Conservation (phyloP, 2,797 vertebrate species). For the Tympanoctomys barrerae region DNA sequence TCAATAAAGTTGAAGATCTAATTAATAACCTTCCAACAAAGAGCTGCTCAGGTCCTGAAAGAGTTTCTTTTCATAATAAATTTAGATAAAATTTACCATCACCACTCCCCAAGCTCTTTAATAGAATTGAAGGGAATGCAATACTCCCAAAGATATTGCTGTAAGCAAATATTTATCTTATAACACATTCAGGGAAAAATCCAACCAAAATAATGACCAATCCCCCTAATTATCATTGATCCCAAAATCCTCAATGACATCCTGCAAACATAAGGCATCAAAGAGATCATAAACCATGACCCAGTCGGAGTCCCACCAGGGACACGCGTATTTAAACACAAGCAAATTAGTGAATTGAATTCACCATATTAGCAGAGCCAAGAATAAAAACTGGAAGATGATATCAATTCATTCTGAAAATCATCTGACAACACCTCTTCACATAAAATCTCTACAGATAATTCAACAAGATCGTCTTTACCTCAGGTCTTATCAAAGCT, state of each 20-base stretch:
- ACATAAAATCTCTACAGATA: neutral
- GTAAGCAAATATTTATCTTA: fast-evolving
- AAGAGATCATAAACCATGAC: neutral
- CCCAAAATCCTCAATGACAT: neutral
- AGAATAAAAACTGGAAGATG: neutral
- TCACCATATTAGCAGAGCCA: neutral
- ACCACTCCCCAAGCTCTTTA: neutral
- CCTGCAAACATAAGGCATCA: neutral
- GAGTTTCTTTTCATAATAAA: neutral
- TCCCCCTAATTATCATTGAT: neutral
- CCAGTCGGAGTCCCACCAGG: neutral
- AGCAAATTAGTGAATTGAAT: neutral
- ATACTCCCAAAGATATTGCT: neutral
- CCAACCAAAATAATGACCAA: neutral
- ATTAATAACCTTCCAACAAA: neutral
- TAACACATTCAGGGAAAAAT: neutral
- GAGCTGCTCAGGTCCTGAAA: neutral
- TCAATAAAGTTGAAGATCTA: neutral
- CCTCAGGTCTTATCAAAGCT: neutral
- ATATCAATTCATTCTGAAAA: neutral
- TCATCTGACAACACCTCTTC: neutral
- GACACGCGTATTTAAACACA: neutral
- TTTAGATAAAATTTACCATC: neutral
- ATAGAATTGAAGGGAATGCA: neutral
- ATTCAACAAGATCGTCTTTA: neutral